Conservation (phyloP, 2,888 invertebrate species). For the Cryptops parisi region DNA sequence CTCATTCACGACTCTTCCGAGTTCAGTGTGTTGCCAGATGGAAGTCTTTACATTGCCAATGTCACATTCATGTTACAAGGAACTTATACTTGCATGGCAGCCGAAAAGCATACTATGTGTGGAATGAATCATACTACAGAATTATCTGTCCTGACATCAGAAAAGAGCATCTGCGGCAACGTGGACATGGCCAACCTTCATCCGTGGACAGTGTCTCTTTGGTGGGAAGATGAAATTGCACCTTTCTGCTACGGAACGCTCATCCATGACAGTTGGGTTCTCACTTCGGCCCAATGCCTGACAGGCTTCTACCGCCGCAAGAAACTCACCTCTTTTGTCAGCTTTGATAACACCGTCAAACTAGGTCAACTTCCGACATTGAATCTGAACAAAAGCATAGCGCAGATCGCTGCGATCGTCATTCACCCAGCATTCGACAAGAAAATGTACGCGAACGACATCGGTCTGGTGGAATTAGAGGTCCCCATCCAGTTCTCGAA, state of each 20-base stretch:
- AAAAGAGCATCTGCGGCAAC: slow-evolving; percentile 4
- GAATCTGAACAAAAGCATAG: background rate
- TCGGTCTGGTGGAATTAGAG: slow-evolving; percentile 6
- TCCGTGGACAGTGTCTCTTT: slow-evolving; percentile 5
- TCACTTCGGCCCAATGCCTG: slow-evolving; percentile 8
- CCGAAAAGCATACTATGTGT: background rate
- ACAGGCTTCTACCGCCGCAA: background rate
- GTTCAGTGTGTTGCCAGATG: background rate
- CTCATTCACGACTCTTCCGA: background rate
- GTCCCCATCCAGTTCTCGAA: background rate
- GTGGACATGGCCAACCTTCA: background rate
- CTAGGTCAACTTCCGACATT: background rate
- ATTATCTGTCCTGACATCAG: background rate
- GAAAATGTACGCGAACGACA: slow-evolving; percentile 1
- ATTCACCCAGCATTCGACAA: slow-evolving; percentile 1
- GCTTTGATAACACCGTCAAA: background rate
- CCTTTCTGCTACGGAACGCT: slow-evolving; percentile 10
- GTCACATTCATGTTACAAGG: background rate
- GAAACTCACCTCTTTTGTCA: background rate
- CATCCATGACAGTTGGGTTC: slow-evolving; percentile 5
- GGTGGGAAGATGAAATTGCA: slow-evolving; percentile 8
- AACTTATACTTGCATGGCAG: background rate
- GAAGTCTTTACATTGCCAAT: background rate
- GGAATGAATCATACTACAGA: background rate
- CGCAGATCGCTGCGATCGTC: background rate